Conservation (phyloP, 2,888 invertebrate species). For the Isoperla grammatica region DNA sequence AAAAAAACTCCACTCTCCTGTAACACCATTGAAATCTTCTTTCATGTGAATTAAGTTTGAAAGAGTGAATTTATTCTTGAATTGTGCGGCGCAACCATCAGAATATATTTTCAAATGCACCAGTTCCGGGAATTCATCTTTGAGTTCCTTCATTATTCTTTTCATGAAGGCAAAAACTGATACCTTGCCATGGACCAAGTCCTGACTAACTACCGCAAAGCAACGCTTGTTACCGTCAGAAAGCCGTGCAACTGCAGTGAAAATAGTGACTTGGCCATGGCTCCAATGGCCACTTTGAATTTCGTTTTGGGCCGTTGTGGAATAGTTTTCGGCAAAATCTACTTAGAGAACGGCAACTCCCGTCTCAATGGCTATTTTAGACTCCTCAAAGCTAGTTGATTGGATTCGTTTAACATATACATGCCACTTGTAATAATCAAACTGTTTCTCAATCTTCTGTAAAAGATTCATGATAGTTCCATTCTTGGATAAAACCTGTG, state of each 20-base stretch:
- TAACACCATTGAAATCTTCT: constrained; percentile 4
- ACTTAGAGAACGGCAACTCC: constrained; percentile 6
- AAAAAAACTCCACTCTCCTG: constrained; percentile 11
- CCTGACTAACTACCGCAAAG: constrained; percentile 14
- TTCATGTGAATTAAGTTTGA: constrained; percentile 6
- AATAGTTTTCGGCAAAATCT: constrained; percentile 20
- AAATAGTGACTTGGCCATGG: constrained; percentile 15
- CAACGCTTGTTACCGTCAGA: not conserved
- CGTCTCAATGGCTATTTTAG: not conserved
- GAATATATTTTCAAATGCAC: constrained; percentile 3
- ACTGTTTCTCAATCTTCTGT: constrained; percentile 8
- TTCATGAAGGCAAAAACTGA: not conserved
- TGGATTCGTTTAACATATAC: constrained; percentile 16
- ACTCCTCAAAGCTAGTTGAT: constrained; percentile 6
- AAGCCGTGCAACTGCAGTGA: constrained; percentile 17
- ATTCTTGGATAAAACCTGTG: not conserved
- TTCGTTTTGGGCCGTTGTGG: constrained; percentile 13
- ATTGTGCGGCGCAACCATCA: constrained; percentile 8
- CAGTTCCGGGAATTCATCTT: not conserved
- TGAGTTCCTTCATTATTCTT: not conserved
- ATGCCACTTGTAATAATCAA: constrained; percentile 8
- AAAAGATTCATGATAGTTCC: not conserved
- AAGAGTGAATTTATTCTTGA: constrained; percentile 11
- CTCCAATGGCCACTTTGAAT: constrained; percentile 14
- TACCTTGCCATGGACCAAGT: constrained; percentile 6